Conservation (phyloP, 2,888 invertebrate species). For the Heliconius ismenius region DNA sequence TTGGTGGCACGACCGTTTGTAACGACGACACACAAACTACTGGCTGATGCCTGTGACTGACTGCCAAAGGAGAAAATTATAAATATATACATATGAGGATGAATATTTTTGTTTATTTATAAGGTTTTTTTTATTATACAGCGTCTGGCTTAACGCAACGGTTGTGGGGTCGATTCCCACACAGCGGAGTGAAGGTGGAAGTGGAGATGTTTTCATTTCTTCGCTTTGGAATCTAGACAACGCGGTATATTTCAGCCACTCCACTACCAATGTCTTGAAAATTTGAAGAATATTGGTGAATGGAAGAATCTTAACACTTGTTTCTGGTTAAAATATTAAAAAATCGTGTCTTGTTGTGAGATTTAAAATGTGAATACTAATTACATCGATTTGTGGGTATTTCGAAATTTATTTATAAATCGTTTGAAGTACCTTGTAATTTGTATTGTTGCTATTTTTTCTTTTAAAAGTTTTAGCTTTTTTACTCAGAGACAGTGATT, state of each 20-base stretch:
- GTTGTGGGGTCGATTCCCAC: neutral
- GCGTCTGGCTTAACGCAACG: neutral
- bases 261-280: neutral
- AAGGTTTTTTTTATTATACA: neutral
- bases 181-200: neutral
- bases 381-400: conserved; percentile 1
- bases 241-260: neutral
- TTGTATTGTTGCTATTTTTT: neutral
- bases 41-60: conserved; percentile 36
- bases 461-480: neutral
- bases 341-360: neutral
- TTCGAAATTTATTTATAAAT: neutral
- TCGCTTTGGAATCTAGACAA: neutral
- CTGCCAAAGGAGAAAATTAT: conserved; percentile 5
- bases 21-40: conserved; percentile 43
- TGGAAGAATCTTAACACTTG: neutral
- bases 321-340: too few species aligned
- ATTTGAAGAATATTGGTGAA: neutral
- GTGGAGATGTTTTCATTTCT: neutral
- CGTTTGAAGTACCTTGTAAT: neutral
- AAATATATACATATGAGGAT: neutral
- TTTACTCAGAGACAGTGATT: neutral
- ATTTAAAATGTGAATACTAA: neutral
- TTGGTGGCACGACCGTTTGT: conserved; percentile 47
- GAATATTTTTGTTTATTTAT: neutral